These are phyloP conservation scores for Beroe ovata DNA, from an alignment of 37 sponge, comb jelly and placozoan species.

Conservation along the genomic window DNA sequence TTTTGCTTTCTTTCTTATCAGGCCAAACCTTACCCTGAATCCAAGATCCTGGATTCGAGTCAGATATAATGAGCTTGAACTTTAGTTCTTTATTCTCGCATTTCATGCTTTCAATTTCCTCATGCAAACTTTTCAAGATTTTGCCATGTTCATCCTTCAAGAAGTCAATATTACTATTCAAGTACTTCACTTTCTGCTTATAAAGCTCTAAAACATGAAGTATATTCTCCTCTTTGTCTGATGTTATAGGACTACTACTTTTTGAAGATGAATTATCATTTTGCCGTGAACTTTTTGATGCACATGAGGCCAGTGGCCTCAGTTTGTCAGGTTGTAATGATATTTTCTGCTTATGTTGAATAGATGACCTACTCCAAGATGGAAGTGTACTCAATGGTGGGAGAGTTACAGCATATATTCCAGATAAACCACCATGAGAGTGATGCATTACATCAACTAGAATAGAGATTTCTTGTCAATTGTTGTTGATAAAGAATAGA, in stretches of 20 bases:
- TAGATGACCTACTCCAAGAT: constrained; percentile 53
- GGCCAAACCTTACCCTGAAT: background rate
- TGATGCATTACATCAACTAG: constrained; percentile 57
- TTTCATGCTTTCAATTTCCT: constrained; percentile 64
- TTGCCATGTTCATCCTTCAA: constrained; percentile 58
- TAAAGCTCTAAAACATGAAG: constrained; percentile 56
- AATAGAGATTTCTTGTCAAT: too few species aligned
- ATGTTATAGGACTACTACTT: constrained; percentile 48
- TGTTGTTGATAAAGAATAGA: too few species aligned
- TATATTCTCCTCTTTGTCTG: constrained; percentile 57
- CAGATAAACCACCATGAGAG: constrained; percentile 61
- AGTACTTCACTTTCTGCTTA: constrained; percentile 58
- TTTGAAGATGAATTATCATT: background rate
- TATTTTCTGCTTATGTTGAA: constrained; percentile 63
- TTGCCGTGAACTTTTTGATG: background rate
- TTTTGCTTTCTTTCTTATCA: constrained; percentile 61
- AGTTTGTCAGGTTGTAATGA: constrained; percentile 49
- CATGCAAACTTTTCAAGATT: constrained; percentile 57
- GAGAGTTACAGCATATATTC: constrained; percentile 61
- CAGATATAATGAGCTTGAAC: constrained; percentile 54
- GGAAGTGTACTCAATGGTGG: constrained; percentile 62
- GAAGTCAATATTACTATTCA: constrained; percentile 50
- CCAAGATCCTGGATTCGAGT: constrained; percentile 24
- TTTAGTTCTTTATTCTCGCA: constrained; percentile 58
- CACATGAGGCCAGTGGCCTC: constrained; percentile 18